Conservation (phyloP, 2,113 vertebrate species). For the Rhabdomys dilectus region DNA sequence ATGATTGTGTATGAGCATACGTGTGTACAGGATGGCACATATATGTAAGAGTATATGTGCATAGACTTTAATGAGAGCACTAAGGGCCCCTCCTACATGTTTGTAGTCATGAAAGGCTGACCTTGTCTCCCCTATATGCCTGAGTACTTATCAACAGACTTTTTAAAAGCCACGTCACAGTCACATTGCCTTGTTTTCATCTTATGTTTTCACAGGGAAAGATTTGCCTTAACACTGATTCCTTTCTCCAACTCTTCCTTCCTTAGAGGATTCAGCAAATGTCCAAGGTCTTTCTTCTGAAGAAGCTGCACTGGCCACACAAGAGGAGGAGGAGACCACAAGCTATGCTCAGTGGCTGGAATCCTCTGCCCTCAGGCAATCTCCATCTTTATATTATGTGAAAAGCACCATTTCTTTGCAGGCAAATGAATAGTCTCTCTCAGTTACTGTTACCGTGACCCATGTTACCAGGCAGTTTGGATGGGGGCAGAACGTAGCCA, state of each 20-base stretch:
- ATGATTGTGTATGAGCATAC: not conserved
- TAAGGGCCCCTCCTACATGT: not conserved
- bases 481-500: not conserved
- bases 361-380: not conserved
- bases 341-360: no score
- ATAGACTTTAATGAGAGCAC: not conserved
- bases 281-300: no score
- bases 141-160: no score
- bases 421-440: not conserved
- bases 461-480: not conserved
- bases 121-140: not conserved
- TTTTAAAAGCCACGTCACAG: not conserved
- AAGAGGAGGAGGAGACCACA: not conserved
- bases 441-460: no score
- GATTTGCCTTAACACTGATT: not conserved
- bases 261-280: not conserved
- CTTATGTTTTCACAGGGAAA: not conserved
- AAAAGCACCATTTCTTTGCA: not conserved
- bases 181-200: not conserved
- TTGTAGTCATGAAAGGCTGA: not conserved
- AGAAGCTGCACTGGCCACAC: not conserved
- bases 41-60: not conserved
- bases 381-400: fast-evolving
- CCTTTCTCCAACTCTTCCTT: not conserved
- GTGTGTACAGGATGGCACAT: not conserved